Evolutionary conservation across 2,113 vertebrate genomes (phyloP), one percentile per base, ranked within the genome.

Genomic region (Empidonax traillii): DNA sequence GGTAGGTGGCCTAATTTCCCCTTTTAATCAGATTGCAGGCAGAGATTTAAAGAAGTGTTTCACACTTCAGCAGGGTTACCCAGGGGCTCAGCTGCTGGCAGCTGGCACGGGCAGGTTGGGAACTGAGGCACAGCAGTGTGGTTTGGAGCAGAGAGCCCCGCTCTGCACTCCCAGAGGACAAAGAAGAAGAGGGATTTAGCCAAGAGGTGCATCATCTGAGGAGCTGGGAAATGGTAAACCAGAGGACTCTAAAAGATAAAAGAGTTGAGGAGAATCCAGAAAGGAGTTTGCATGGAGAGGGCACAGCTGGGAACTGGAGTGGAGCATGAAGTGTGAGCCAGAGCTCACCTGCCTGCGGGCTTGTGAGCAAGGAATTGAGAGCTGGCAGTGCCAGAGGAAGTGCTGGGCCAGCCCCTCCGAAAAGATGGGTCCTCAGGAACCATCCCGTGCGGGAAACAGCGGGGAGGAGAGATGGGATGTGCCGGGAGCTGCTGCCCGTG

Each of bases 1-100:
- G 47, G 43, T 90, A 89, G 59, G 46, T 84, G 86, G 74, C 72
- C 93, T 67, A 14, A 92, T 96, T 94, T 95, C 74, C 39, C 3
- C 3, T 87, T 87, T 83, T 92, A 79, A 92, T 93, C 53, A 92
- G 52, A 46, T 74, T 86, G 49, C 55, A 90, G 67, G 74, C 67
- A 30, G 52, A 82, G 27, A 77, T 80, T 90, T 77, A 63, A 84
- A 10, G 46, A 77, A 59, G 13, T 41, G 7, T 93, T 92, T 90
- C 65, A 71, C 35, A 39, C 68, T 81, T 92, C 1, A n/a, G 44
- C n/a, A 86, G 76, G 19, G 72, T 39, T 93, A 75, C 44, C 14
- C 20, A 33, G 35, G 49, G 65, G 82, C 78, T 87, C 15, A 46
- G 62, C 85, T 58, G 63, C 13, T 47, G 9, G 30, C 39, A 82